phyloP scores from a whole-genome alignment of 1,140 invertebrate species.

The Ceratoteleas bidentatus region DNA sequence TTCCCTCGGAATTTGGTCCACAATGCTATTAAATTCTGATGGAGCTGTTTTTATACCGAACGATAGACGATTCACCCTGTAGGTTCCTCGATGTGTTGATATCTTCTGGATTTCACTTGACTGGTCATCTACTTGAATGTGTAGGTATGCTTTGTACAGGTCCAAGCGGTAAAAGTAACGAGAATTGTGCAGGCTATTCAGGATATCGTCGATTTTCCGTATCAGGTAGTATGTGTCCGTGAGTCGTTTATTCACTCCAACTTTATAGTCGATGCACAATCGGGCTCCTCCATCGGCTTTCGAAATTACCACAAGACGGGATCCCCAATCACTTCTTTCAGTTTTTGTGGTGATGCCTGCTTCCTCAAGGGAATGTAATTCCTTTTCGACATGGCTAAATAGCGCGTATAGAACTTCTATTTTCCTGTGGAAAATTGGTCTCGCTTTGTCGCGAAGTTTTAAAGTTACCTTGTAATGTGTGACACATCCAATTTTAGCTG shows the following conservation, averaged over 20 bases:
- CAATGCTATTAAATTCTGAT: conserved; percentile 80
- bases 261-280: conserved; percentile 76
- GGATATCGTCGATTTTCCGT: conserved; percentile 62
- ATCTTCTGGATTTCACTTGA: conserved; percentile 71
- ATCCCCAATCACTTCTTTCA: too few relatives aligned
- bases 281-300: conserved; percentile 74
- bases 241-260: conserved; percentile 53
- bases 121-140: conserved; percentile 65
- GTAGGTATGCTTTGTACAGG: conserved; percentile 69
- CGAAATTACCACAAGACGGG: conserved; percentile 74
- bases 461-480: conserved; percentile 67
- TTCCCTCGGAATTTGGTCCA: conserved; percentile 74
- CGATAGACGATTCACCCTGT: conserved; percentile 73
- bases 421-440: conserved; percentile 65
- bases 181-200: conserved; percentile 56
- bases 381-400: conserved; percentile 50
- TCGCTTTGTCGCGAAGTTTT: conserved; percentile 38
- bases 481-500: conserved; percentile 60
- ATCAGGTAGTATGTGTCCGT: conserved; percentile 57
- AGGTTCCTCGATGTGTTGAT: conserved; percentile 72
- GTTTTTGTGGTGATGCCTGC: too few relatives aligned
- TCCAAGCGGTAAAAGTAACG: conserved; percentile 59
- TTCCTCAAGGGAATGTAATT: too few relatives aligned
- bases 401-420: conserved; percentile 68
- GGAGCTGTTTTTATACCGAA: conserved; percentile 82